Percentiles rank a stretch among this genome's conserved stretches.
Conservation (phyloP, 2,888 invertebrate genomes). For the Caenorhabditis sinica region DNA sequence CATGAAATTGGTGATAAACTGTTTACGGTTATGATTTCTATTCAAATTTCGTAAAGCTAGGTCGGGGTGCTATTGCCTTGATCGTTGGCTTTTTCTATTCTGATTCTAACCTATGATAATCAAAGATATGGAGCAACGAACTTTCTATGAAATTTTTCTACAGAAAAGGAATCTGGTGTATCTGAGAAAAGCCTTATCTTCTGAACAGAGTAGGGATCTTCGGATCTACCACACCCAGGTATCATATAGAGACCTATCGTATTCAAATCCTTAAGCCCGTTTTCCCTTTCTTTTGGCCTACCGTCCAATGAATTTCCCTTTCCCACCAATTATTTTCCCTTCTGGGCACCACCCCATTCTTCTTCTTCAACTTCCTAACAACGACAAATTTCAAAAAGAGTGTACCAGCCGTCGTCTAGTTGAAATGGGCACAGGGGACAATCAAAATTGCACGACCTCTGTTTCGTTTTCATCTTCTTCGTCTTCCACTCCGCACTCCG, state of each 20-base stretch:
- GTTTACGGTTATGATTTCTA: constrained; percentile 7
- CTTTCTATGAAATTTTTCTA: too few species aligned
- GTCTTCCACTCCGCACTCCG: constrained; percentile 7
- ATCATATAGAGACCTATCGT: too few species aligned
- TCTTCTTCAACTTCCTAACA: constrained; percentile 6
- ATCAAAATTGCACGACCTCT: constrained; percentile 65
- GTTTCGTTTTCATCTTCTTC: constrained; percentile 25
- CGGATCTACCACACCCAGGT: too few species aligned
- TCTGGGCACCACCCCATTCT: not conserved
- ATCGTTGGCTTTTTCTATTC: too few species aligned
- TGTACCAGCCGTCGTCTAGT: constrained; percentile 52
- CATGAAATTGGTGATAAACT: constrained; percentile 19
- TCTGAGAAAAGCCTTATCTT: too few species aligned
- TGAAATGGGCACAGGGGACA: constrained; percentile 56
- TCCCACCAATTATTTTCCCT: not conserved
- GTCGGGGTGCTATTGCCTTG: too few species aligned
- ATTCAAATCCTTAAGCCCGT: too few species aligned
- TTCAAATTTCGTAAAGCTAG: not conserved
- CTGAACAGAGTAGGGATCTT: too few species aligned
- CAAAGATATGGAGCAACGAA: too few species aligned
- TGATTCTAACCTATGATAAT: too few species aligned
- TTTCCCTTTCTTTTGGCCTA: not conserved
- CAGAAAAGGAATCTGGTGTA: too few species aligned
- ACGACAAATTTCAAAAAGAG: constrained; percentile 50
- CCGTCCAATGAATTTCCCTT: constrained; percentile 11